These are phyloP conservation scores for Rhingia rostrata DNA, from an alignment of 2,888 invertebrate species.

Conservation along the genomic window DNA sequence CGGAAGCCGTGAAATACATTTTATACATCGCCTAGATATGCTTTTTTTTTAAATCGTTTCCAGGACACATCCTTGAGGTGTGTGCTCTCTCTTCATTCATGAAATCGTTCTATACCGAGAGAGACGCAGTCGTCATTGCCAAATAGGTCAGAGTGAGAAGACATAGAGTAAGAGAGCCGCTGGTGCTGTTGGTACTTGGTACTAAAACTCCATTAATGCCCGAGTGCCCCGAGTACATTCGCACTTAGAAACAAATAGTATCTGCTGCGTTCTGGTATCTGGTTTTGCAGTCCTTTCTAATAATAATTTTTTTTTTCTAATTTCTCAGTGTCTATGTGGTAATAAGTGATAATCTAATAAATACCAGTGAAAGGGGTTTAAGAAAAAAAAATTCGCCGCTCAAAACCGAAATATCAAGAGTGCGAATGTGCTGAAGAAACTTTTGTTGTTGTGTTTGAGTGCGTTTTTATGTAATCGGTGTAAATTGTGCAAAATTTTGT, in stretches of 20 bases:
- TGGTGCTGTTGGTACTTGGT: neutral
- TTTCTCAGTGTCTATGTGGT: neutral
- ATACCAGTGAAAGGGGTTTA: neutral
- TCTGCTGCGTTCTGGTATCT: conserved; percentile 10
- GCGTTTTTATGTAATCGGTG: conserved; percentile 22
- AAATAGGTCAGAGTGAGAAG: conserved; percentile 25
- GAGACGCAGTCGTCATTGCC: neutral
- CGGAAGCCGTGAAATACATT: neutral
- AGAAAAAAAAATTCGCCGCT: neutral
- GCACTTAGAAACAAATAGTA: neutral
- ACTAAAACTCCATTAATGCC: neutral
- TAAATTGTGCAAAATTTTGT: neutral
- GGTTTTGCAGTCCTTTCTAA: neutral
- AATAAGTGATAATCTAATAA: neutral
- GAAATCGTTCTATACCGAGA: conserved; percentile 13
- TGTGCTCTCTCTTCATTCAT: conserved; percentile 65
- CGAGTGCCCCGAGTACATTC: conserved; percentile 2
- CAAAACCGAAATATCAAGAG: too few relatives aligned
- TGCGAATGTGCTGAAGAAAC: too few relatives aligned
- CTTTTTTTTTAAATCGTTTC: conserved; percentile 15
- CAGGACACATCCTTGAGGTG: conserved; percentile 63
- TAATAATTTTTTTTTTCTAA: neutral
- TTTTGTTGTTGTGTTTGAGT: neutral
- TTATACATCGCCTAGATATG: conserved; percentile 21
- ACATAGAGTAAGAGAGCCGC: neutral